phyloP scores from a whole-genome alignment of 2,888 invertebrate species.

The Brenthis daphne region DNA sequence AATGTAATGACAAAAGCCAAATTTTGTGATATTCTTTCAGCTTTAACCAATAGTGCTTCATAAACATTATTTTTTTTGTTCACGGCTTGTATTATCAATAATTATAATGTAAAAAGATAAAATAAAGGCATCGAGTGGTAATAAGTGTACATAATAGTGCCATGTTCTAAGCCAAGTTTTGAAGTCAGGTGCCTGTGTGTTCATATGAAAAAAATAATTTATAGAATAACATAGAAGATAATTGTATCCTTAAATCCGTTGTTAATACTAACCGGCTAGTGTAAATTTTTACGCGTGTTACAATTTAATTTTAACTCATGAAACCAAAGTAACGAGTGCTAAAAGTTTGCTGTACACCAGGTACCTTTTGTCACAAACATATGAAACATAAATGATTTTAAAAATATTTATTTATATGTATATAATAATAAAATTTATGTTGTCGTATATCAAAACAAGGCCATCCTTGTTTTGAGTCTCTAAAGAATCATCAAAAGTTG shows the following conservation, averaged over 20 bases:
- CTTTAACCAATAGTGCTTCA: neutral
- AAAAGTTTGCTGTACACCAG: conserved; percentile 1
- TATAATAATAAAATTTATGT: too few relatives aligned
- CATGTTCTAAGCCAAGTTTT: conserved; percentile 72
- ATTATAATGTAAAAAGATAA: conserved; percentile 10
- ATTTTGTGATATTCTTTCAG: neutral
- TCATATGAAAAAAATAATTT: conserved; percentile 63
- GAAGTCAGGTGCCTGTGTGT: conserved; percentile 78
- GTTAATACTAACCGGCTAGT: conserved; percentile 19
- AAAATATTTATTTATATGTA: too few relatives aligned
- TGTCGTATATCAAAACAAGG: too few relatives aligned
- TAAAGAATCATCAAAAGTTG: too few relatives aligned
- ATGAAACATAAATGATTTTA: neutral
- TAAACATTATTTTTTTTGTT: neutral
- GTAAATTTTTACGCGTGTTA: conserved; percentile 1
- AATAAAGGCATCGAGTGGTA: conserved; percentile 44
- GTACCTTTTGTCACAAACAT: neutral
- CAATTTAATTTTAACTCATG: neutral
- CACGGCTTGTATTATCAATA: conserved; percentile 3
- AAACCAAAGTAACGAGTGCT: conserved; percentile 14
- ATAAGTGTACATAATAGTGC: conserved; percentile 52
- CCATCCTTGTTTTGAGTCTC: too few relatives aligned
- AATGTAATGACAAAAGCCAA: neutral
- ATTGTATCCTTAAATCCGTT: conserved; percentile 31
- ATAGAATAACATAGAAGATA: conserved; percentile 44